Evolutionary conservation across 1,140 invertebrate species (phyloP), one percentile per base, ranked within the genome.

Genomic region (Lepidurus couesii): DNA sequence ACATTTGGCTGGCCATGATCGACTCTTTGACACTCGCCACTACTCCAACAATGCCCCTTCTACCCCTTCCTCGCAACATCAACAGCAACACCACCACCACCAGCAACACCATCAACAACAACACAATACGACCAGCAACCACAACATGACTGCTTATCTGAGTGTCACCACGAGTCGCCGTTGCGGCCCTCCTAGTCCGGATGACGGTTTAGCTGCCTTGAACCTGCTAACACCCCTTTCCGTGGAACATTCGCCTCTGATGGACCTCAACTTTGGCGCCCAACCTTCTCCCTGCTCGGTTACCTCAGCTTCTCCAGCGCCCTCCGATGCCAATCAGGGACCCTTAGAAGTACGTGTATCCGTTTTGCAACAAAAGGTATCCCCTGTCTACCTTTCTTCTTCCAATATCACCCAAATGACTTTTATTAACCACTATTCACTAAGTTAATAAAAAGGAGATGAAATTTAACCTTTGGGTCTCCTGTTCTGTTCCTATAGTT

Each of bases 291-390:
- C 79, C 79, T 79, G 75, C 79, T 76, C 75, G 79, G 13, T 42
- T 42, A 26, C 47, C 16, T 65, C 21, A 77, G 81, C 88, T 82
- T 76, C 87, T 81, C 83, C 90, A 81, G 45, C 87, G 89, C 82
- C 86, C 87, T 82, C 90, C 91, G 75, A 88, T 89, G 84, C 81
- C 84, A 80, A 47, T 84, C 42, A 80, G 10, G 78, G 83, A 79
- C 80, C 83, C 65, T 83, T 86, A 8, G 85, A 91, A 86, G 89
- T 89, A 87, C 91, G 92, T 87, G 89, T 93, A 84, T 90, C 91
- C 87, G 89, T 92, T 85, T 89, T 95, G 83, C 92, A 93, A 86
- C 91, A 92, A 87, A 90, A 92, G 91, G 92, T 95, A 92, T 24
- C 42, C 43, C 21, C 34, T 34, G 34, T 34, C 34, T 75, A 75